Base-by-base conservation (phyloP, 1,140 invertebrate genomes). In the Sitobion miscanthi region DNA sequence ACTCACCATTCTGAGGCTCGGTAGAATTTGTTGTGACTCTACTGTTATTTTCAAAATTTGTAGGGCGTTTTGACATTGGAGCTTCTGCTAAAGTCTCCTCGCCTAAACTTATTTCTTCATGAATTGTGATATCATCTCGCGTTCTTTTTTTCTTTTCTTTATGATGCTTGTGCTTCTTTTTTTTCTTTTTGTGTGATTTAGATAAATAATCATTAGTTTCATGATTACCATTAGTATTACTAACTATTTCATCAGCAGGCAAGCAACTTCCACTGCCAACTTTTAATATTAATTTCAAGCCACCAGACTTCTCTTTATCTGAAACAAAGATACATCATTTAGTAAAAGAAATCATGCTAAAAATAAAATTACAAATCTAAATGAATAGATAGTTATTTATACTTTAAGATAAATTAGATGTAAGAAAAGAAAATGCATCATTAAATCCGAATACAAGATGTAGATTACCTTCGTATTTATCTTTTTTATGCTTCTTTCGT, bases 211-310 rank as follows among this genome's bases (percentile, higher is more conserved):
- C 86, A 49, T 57, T 87, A 77, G 89, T 94, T 25, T 94, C 83
- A 42, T 89, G 93, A 87, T 94, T 94, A 35, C 96, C 96, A 94
- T 97, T 77, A n/a, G 62, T 77, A n/a, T 77, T 96, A 93, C 95
- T 95, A 93, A 95, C 96, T 95, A 97, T 96, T 95, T 97, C 97
- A 0, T 97, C 97, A 5, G 97, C 97, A 77, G 93, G 91, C 38
- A 91, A 92, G 45, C 90, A 92, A 20, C 96, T 96, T 94, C 96
- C 96, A 87, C 95, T 96, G 9, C 97, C 97, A n/a, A 98, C 97
- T 95, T 98, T 98, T 42, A 98, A 95, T 88, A 98, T 98, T 54
- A 98, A 95, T 94, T 98, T 98, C 47, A 98, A 94, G 69, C 96
- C 96, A 62, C 91, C 91, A 96, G 96, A 47, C 17, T 93, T 93